Base-by-base conservation (phyloP, 2,888 invertebrate species). In the Allacma fusca region DNA sequence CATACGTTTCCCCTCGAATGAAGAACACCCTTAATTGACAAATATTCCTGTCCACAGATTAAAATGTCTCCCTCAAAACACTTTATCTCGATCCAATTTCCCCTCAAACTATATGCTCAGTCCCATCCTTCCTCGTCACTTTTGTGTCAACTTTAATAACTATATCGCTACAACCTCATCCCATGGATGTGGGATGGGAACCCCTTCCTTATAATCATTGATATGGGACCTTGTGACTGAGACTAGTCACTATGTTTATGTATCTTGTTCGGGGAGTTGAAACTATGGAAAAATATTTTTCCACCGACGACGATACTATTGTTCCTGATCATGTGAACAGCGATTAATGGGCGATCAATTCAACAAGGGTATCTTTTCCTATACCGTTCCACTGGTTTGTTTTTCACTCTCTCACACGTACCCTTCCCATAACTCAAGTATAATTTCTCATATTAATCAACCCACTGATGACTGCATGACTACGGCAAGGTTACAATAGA, bases 1-100 rank as follows among this genome's bases (percentile, higher is more conserved):
- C 62, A 73, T 73, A 73, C 59, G 40, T 62, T 59, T 72, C 72
- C 57, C 59, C 59, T 59, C 34, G 24, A 59, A 29, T 57, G 59
- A 73, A 73, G 57, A 73, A 73, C 73, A 73, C 62, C 34, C 79
- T 80, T 82, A 82, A 82, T 82, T 82, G 81, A 81, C 81, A 82
- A 81, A 80, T 81, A 74, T 75, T 65, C 74, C 75, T 78, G 75
- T 80, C 79, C 80, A 79, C 82, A 82, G 82, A 81, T 82, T 82
- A 82, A 79, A 73, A 68, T 28, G 75, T 69, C 69, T 71, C 65
- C 28, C 43, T 64, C 28, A 7, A 57, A 57, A 57, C 57, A 59
- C 57, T 72, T 72, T 72, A 72, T 72, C 71, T 71, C 71, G 24
- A 43, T 57, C 57, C 71, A 71, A 57, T 71, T 57, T 71, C 71